Conservation (phyloP, 2,797 vertebrate genomes). For the Crax fasciolata region DNA sequence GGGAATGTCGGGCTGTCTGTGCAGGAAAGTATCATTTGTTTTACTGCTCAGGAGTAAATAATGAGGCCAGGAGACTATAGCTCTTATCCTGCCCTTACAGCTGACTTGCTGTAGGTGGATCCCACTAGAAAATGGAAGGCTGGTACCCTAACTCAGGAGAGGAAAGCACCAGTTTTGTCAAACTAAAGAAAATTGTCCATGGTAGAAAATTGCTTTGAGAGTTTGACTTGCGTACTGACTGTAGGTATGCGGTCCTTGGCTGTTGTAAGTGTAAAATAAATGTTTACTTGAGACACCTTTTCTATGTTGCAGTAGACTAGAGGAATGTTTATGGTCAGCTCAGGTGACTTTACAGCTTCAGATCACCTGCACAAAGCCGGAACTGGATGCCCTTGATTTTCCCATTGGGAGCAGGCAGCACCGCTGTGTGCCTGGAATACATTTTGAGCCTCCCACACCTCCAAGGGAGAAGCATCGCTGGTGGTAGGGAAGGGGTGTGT, state of each 20-base stretch:
- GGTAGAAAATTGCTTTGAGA: not conserved
- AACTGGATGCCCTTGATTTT: not conserved
- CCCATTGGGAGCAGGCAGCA: not conserved
- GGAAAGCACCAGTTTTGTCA: not conserved
- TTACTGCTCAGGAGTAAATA: not conserved
- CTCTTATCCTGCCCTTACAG: not conserved
- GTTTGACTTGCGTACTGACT: not conserved
- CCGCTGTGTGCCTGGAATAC: not conserved
- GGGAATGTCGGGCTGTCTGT: not conserved
- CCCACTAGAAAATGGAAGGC: not conserved
- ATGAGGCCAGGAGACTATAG: not conserved
- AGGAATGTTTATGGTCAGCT: not conserved
- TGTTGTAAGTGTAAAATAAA: not conserved
- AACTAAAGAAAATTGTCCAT: not conserved
- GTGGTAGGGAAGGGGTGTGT: constrained; percentile 61
- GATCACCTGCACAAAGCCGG: not conserved
- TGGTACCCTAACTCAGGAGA: not conserved
- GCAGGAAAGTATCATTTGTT: not conserved
- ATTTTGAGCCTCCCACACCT: constrained; percentile 42
- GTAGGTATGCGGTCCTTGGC: not conserved
- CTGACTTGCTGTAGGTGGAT: not conserved
- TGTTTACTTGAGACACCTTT: not conserved
- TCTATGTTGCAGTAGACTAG: not conserved
- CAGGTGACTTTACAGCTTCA: not conserved
- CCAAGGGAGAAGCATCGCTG: constrained; percentile 22